These are phyloP conservation scores for Scleropages formosus DNA, from an alignment of 2,797 vertebrate genomes.

Conservation along the genomic window DNA sequence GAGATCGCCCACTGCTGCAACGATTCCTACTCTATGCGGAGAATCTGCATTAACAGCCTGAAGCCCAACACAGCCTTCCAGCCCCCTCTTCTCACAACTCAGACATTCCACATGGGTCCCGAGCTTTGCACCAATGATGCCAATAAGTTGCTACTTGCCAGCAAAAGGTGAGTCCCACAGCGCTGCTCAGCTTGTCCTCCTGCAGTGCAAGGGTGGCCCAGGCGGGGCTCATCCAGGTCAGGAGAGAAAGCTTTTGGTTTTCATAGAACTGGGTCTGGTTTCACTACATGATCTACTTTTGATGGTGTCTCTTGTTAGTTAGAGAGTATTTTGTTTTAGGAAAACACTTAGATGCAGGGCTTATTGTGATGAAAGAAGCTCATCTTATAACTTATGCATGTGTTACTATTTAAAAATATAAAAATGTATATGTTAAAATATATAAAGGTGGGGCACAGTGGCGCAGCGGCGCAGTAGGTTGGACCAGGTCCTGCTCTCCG, in stretches of 20 bases:
- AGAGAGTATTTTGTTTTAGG: no score
- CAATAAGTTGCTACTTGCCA: background rate
- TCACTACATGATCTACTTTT: background rate
- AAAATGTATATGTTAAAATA: no score
- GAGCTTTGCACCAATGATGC: background rate
- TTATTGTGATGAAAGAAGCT: no score
- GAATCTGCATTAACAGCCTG: conserved; percentile 19
- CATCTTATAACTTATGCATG: no score
- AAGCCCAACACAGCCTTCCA: conserved; percentile 12
- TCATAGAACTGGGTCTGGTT: background rate
- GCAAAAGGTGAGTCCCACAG: conserved; percentile 17
- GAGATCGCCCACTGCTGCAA: conserved; percentile 28
- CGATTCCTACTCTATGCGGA: conserved; percentile 14
- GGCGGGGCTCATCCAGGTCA: background rate
- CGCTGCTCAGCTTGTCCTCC: no score
- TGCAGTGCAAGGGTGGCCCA: background rate
- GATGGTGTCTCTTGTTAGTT: background rate
- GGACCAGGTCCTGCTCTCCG: no score
- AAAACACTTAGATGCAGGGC: no score
- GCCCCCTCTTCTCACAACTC: background rate
- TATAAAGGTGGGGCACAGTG: no score
- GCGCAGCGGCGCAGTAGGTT: no score
- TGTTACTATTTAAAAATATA: no score
- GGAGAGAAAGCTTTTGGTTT: background rate
- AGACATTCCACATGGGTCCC: background rate